Conservation (phyloP, 2,888 invertebrate genomes). For the Acleris holmiana region DNA sequence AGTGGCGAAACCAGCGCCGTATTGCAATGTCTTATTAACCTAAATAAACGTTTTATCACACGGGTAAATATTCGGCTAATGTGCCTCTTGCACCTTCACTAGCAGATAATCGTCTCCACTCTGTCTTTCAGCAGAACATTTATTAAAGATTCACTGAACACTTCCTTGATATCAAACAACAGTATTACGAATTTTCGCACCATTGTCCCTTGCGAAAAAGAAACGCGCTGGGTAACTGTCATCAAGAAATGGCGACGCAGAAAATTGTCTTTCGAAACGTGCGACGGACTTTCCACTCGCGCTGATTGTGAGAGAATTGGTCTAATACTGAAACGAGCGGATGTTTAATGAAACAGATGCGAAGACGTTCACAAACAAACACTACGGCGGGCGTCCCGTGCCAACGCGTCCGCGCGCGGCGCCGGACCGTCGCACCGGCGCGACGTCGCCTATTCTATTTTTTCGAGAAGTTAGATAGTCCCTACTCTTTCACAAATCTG, state of each 20-base stretch:
- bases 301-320: conserved; percentile 70
- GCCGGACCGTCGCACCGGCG: conserved; percentile 63
- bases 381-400: conserved; percentile 61
- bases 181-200: conserved; percentile 72
- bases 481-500: conserved; percentile 28
- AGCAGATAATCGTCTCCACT: conserved; percentile 63
- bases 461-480: conserved; percentile 56
- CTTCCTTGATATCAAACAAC: conserved; percentile 78
- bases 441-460: conserved; percentile 65
- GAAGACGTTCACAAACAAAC: conserved; percentile 79
- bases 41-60: conserved; percentile 55
- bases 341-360: conserved; percentile 79
- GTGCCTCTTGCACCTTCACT: conserved; percentile 44
- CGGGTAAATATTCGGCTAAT: conserved; percentile 51
- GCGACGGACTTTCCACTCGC: conserved; percentile 60
- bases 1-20: conserved; percentile 42
- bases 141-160: conserved; percentile 79
- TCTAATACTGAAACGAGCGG: conserved; percentile 74
- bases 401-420: conserved; percentile 55
- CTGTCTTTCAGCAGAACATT: conserved; percentile 75
- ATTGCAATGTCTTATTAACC: conserved; percentile 42
- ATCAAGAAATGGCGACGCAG: conserved; percentile 60
- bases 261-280: conserved; percentile 47
- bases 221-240: conserved; percentile 40
- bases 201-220: conserved; percentile 58